Evolutionary conservation across 2,113 vertebrate genomes (phyloP).

Genomic region (Montifringilla adamsi): DNA sequence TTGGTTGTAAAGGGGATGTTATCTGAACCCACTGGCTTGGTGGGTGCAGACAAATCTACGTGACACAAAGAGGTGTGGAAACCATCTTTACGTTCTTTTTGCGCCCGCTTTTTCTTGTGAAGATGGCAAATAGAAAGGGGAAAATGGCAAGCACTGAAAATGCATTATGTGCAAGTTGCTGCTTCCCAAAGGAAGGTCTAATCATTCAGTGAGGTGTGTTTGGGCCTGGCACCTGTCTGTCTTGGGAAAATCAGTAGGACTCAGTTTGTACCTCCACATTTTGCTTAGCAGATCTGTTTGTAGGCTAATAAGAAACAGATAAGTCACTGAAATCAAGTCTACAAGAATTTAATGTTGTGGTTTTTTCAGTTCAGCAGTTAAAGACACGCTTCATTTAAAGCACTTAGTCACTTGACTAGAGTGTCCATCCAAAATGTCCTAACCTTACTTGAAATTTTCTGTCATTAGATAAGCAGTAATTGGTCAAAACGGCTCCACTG

Average conservation of each 20-base stretch:
- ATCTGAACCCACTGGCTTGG: background rate
- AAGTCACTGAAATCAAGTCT: background rate
- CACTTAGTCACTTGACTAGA: background rate
- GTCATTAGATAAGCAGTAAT: background rate
- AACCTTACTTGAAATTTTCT: background rate
- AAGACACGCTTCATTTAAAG: background rate
- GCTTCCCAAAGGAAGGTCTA: background rate
- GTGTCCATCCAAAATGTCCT: background rate
- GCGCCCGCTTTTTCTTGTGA: background rate
- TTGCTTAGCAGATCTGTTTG: background rate
- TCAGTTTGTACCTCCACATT: background rate
- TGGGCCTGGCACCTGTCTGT: background rate
- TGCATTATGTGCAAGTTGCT: background rate
- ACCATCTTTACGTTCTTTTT: background rate
- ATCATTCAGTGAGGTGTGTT: fast-evolving
- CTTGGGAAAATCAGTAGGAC: background rate
- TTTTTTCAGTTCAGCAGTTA: background rate
- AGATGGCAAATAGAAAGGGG: background rate
- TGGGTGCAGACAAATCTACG: fast-evolving
- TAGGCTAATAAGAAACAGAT: background rate
- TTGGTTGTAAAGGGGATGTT: background rate
- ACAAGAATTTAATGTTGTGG: background rate
- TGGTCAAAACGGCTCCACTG: background rate
- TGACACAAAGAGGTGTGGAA: background rate
- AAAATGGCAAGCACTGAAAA: background rate